Conservation (phyloP, 2,888 invertebrate genomes). For the Caenorhabditis sp. region DNA sequence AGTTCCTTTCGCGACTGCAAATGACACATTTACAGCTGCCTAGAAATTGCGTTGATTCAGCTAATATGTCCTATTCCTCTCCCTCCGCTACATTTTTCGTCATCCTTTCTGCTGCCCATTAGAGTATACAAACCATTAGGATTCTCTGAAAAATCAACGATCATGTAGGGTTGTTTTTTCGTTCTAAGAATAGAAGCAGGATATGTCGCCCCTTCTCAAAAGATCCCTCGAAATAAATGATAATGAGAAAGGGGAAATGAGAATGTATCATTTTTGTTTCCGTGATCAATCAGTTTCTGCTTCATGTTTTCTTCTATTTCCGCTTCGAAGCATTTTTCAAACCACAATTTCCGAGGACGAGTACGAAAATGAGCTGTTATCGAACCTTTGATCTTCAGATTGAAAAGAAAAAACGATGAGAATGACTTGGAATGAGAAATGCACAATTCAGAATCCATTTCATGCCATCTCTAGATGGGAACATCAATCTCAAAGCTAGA, state of each 20-base stretch:
- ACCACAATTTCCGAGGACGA: neutral
- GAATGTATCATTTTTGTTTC: slow-evolving; percentile 15
- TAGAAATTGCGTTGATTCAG: slow-evolving; percentile 58
- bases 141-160: slow-evolving; percentile 35
- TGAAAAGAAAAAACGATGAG: neutral
- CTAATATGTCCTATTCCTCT: slow-evolving; percentile 49
- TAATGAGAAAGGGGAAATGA: neutral
- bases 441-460: slow-evolving; percentile 16
- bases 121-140: slow-evolving; percentile 43
- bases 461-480: slow-evolving; percentile 10
- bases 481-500: slow-evolving; percentile 36
- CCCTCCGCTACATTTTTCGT: slow-evolving; percentile 1
- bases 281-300: slow-evolving; percentile 36
- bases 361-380: slow-evolving; percentile 18
- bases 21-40: slow-evolving; percentile 64
- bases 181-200: slow-evolving; percentile 3
- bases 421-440: neutral
- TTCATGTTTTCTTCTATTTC: slow-evolving; percentile 34
- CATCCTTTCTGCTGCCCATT: slow-evolving; percentile 35
- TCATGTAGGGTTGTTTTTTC: slow-evolving; percentile 17
- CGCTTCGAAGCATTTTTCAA: slow-evolving; percentile 35
- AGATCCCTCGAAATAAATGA: neutral
- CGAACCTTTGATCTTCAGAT: neutral
- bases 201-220: neutral
- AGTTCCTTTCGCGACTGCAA: slow-evolving; percentile 47